Evolutionary conservation across 2,797 vertebrate species (phyloP).

Genomic region (Ctenosaura bakeri): DNA sequence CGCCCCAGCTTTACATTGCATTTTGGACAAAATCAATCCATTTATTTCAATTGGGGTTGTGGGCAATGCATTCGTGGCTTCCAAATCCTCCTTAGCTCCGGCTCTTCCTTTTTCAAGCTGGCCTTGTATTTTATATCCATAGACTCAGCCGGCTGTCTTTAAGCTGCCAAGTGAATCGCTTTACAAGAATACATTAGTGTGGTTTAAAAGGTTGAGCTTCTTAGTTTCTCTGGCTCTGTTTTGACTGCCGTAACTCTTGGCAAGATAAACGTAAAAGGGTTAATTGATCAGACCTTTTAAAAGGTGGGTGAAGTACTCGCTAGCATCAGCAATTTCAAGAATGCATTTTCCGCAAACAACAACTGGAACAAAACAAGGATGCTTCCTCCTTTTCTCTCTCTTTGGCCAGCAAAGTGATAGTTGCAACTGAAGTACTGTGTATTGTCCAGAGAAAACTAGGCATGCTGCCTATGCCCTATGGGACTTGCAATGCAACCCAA

Average conservation of each 20-base stretch:
- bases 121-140: constrained; percentile 50
- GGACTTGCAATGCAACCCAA: background rate
- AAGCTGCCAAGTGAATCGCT: constrained; percentile 81
- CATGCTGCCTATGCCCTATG: background rate
- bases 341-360: constrained; percentile 64
- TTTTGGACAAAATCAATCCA: background rate
- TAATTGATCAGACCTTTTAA: constrained; percentile 88
- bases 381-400: constrained; percentile 9
- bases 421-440: background rate
- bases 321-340: constrained; percentile 63
- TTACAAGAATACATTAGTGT: constrained; percentile 77
- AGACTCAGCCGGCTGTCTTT: constrained; percentile 43
- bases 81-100: background rate
- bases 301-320: constrained; percentile 82
- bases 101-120: constrained; percentile 41
- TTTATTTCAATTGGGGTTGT: background rate
- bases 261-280: constrained; percentile 82
- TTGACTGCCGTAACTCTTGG: constrained; percentile 82
- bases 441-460: background rate
- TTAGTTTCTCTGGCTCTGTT: constrained; percentile 69
- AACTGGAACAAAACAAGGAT: constrained; percentile 57
- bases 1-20: background rate
- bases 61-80: background rate
- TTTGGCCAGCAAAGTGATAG: background rate
- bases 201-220: constrained; percentile 82